Evolutionary conservation across 1,140 invertebrate species (phyloP).

Genomic region (Diorhabda elongata): DNA sequence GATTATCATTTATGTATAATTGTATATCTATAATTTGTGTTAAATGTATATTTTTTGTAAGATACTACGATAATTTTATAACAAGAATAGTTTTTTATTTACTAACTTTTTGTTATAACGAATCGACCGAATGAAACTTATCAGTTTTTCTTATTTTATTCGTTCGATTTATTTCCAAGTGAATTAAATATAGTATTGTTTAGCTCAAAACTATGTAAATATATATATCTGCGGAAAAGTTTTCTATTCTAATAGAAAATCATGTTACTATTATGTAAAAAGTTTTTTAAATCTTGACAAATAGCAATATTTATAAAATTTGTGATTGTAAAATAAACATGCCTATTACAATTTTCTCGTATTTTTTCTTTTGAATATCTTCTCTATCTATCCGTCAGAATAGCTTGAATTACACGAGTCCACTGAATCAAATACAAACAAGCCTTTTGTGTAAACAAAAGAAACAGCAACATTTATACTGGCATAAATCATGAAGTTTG

Average conservation of each 20-base stretch:
- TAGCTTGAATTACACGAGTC: too few species aligned
- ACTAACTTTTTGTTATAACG: too few species aligned
- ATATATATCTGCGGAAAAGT: slow-evolving; percentile 41
- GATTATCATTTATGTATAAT: slow-evolving; percentile 20
- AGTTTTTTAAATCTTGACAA: slow-evolving; percentile 45
- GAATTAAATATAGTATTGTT: slow-evolving; percentile 23
- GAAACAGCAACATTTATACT: too few species aligned
- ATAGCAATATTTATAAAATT: slow-evolving; percentile 48
- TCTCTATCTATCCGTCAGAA: too few species aligned
- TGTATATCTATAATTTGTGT: slow-evolving; percentile 24
- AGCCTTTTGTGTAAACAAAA: too few species aligned
- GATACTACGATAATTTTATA: slow-evolving; percentile 6
- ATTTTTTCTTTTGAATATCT: too few species aligned
- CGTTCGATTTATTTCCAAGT: background rate
- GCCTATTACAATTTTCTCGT: slow-evolving; percentile 25
- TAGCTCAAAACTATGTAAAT: slow-evolving; percentile 46
- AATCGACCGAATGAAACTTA: background rate
- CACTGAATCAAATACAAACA: too few species aligned
- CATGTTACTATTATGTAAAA: slow-evolving; percentile 45
- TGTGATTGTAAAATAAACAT: slow-evolving; percentile 47
- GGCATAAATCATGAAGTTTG: too few species aligned
- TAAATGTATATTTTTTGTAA: slow-evolving; percentile 14
- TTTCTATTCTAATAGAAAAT: slow-evolving; percentile 45
- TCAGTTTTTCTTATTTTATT: slow-evolving; percentile 24
- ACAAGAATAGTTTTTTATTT: slow-evolving; percentile 11